Conservation (phyloP, 2,113 vertebrate genomes). For the Diadophis punctatus region DNA sequence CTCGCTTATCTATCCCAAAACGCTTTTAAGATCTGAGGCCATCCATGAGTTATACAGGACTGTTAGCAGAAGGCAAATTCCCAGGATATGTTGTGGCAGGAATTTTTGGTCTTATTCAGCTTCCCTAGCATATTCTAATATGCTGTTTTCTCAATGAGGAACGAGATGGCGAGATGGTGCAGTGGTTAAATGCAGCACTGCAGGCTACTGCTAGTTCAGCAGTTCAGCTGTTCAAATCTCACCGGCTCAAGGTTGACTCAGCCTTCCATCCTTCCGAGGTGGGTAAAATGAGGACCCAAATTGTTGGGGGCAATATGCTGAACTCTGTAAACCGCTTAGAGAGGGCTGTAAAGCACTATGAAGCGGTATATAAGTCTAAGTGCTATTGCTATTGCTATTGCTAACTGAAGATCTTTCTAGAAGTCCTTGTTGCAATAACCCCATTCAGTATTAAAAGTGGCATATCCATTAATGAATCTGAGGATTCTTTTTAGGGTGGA, state of each 20-base stretch:
- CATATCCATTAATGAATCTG: background rate
- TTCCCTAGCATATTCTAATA: background rate
- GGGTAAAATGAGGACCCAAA: no score
- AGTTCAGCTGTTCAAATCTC: no score
- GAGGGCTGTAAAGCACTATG: no score
- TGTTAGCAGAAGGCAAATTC: background rate
- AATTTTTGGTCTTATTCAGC: background rate
- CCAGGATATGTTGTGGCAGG: background rate
- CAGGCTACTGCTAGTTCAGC: no score
- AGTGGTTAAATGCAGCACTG: no score
- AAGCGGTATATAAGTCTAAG: no score
- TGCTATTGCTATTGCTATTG: no score
- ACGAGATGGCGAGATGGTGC: no score
- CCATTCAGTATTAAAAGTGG: background rate
- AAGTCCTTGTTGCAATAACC: background rate
- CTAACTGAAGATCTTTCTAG: background rate
- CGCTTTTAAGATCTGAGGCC: background rate
- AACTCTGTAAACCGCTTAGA: no score
- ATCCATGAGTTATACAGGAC: background rate
- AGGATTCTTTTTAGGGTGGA: background rate
- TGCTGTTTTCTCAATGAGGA: background rate
- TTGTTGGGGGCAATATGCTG: no score
- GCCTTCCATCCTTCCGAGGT: no score
- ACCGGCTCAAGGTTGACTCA: no score
- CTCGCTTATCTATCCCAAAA: background rate